Base-by-base conservation (phyloP, 2,113 vertebrate species). In the Carollia perspicillata region DNA sequence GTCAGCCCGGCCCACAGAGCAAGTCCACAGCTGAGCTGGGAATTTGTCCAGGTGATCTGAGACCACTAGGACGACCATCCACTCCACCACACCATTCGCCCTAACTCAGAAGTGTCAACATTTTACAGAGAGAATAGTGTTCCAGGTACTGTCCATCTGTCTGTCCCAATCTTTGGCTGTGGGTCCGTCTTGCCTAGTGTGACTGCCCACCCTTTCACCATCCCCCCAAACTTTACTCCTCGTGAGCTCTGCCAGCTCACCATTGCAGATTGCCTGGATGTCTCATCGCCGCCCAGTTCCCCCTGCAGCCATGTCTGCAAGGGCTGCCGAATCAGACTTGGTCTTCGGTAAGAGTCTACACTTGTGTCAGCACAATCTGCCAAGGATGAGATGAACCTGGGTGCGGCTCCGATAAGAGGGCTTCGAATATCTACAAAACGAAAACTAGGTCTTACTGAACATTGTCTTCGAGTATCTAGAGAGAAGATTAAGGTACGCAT, bases 221-320 rank as follows among this genome's bases (percentile, higher is more conserved):
- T 1, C 11, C 9, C 14, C 7, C 49, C 20, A 33, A 26, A 51
- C 12, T 5, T 17, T 10, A 16, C 0, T 18, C 60, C 8, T 6
- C 2, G 0, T 35, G 8, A 63, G 11, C 40, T 66, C 28, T 28
- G 12, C 26, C 10, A 40, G 4, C 0, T 53, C 2, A 3, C 37
- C 40, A 4, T 2, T 33, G 40, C 47, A 37, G 44, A 60, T 17
- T 28, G 26, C 26, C 28, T 72, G 14, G 28, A 3, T 17, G 22
- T 22, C 35, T 23, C 37, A 10, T 33, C 49, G 8, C 10, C 11
- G 10, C 22, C 58, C n/a, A 26, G 0, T 26, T 33, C 30, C 13
- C 18, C 28, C n/a, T 2, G 9, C 0, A 2, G 0, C 22, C 71
- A 13, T 3, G 2, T 14, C 79, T 13, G 28, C 10, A 86, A 72